Evolutionary conservation across 1,140 invertebrate genomes (phyloP), one percentile per base, ranked within the genome.

Genomic region (Drosophila rhopaloa): DNA sequence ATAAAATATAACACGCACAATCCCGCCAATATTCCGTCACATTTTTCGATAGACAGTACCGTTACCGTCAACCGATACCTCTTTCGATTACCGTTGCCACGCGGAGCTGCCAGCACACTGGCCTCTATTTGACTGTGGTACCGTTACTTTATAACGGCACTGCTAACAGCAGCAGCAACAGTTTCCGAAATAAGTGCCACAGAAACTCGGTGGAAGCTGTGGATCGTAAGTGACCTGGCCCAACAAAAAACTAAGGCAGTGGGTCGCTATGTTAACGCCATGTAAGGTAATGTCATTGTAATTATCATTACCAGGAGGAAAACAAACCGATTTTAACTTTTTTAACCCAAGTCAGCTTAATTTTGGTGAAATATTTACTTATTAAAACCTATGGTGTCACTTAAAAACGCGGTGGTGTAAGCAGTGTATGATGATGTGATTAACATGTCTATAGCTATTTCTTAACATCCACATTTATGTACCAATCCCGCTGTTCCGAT

Each of bases 171-270:
- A 27, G 24, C 65, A 60, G 68, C 38, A 65, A 58, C 70, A 66
- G 73, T 66, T 65, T 46, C 71, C 35, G 35, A 37, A 50, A 24
- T 19, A 32, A 6, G 10, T 44, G 38, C 32, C 56, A 40, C 14
- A 19, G 13, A 13, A n/a, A 19, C 35, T 13, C 10, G 29, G 7
- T 46, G 54, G 54, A 47, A 16, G 16, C 27, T 79, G 84, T 88
- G 84, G 84, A 89, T 78, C 74, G 62, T 81, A 88, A 83, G 74
- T 89, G 84, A 88, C 84, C 84, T 88, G 73, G 73, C 79, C 46
- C 43, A 47, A 40, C 29, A 59, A 37, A 44, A 47, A 79, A 58
- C 54, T 77, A 79, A 80, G 84, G 51, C 83, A 88, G 65, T 88
- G 67, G 72, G 76, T 80, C 76, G 76, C 59, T 43, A 76, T 88